Base-by-base conservation (phyloP, 2,113 vertebrate species). In the Alaudala cheleensis region DNA sequence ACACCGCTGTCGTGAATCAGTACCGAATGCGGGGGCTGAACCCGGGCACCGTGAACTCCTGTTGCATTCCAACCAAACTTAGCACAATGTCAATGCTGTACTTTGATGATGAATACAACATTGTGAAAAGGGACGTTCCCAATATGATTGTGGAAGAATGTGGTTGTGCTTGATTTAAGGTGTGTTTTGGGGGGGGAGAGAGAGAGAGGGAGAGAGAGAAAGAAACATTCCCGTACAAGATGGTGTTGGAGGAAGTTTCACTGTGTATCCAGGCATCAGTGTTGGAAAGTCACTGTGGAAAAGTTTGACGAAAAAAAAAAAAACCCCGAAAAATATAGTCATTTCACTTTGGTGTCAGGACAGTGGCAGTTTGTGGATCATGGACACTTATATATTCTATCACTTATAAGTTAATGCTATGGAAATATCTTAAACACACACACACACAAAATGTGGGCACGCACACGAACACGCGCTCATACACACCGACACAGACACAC, bases 131-230 rank as follows among this genome's bases (percentile, higher is more conserved):
- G 93, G 99, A 99, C 24, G 99, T 99, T 94, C 99, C 99, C 98
- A 99, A 99, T 98, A 99, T 99, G 99, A 99, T 99, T 33, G 99
- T 99, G 98, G 99, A 99, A 97, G 99, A 99, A 98, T 99, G 99
- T 34, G 99, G 99, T 96, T 99, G 99, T 13, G 99, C 99, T 92
- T 99, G 99, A 99, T 90, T 34, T 65, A 58, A 83, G 95, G 49
- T 95, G 95, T 92, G 78, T 95, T 91, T 95, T 85, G 53, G 42
- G 69, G 95, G 86, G 82, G 54, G 91, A 39, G 81, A 44, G 82
- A 65, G 76, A 14, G 82, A 4, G 29, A 2, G 33, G 22, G 93
- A 69, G 39, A 2, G n/a, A 31, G 94, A 51, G 86, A 76, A 61
- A 95, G 88, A 95, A 92, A 94, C 95, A 86, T 97, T 94, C 96